Evolutionary conservation across 2,888 invertebrate genomes (phyloP).

Genomic region (Diogma glabrata): DNA sequence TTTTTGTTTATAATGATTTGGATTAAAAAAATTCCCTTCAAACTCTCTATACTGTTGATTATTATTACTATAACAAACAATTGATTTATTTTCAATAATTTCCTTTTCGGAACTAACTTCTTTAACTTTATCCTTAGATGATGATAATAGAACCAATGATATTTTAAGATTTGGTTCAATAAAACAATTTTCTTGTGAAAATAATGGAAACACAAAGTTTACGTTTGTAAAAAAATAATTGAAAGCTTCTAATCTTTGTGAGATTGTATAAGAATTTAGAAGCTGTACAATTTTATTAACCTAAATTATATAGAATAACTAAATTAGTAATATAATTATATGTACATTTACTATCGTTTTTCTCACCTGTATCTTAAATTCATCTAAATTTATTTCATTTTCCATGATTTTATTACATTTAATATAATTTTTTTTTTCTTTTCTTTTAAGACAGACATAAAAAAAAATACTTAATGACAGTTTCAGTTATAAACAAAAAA

Average conservation of each 20-base stretch:
- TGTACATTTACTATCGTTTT: neutral
- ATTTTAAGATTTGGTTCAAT: conserved; percentile 5
- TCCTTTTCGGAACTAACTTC: too few species aligned
- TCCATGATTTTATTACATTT: too few species aligned
- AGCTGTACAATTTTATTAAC: conserved; percentile 5
- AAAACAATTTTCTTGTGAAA: conserved; percentile 5
- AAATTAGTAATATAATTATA: neutral
- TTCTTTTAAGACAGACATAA: too few species aligned
- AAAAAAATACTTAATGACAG: too few species aligned
- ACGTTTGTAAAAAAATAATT: conserved; percentile 4
- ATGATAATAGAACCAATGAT: neutral
- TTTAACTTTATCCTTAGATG: too few species aligned
- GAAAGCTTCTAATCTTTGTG: neutral
- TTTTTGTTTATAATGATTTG: too few species aligned
- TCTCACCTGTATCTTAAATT: conserved; percentile 3
- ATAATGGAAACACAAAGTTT: conserved; percentile 4
- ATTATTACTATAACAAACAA: too few species aligned
- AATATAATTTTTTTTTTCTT: too few species aligned
- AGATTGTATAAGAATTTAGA: neutral
- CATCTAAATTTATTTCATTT: conserved; percentile 1
- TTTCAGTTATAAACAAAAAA: too few species aligned
- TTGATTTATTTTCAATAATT: too few species aligned
- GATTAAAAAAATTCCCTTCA: too few species aligned
- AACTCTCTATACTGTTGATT: too few species aligned
- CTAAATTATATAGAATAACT: neutral